A percentile compares a stretch with the other conserved stretches of the same genome.
phyloP scores from a whole-genome alignment of 2,113 vertebrate species.

The Callospermophilus lateralis region DNA sequence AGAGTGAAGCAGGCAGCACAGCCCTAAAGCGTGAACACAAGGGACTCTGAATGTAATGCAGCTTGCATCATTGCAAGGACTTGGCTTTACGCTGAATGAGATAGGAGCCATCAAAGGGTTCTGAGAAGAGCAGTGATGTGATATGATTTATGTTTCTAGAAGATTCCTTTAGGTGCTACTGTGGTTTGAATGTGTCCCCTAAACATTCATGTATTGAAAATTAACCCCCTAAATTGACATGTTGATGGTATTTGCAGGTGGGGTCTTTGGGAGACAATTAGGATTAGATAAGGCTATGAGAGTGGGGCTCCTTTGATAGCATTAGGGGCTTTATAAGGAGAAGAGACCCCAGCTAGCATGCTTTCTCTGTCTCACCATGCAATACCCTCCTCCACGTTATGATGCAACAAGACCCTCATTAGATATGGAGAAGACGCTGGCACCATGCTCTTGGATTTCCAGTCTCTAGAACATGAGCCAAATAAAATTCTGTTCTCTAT shows the following conservation, averaged over 20 bases:
- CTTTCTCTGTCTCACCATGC: neutral
- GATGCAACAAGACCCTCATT: neutral
- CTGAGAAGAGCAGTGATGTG: neutral
- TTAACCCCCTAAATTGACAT: neutral
- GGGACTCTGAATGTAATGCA: no score
- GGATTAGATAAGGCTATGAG: neutral
- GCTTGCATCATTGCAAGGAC: neutral
- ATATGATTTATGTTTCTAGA: neutral
- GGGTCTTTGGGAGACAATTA: neutral
- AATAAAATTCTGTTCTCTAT: neutral
- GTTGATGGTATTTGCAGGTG: neutral
- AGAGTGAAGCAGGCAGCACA: rapidly evolving
- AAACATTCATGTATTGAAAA: neutral
- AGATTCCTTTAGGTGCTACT: neutral
- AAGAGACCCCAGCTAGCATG: neutral
- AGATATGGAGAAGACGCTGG: neutral
- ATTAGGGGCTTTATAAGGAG: neutral
- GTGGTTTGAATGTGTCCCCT: neutral
- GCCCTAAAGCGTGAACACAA: neutral
- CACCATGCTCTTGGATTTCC: neutral
- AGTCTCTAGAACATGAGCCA: neutral
- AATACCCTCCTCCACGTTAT: neutral
- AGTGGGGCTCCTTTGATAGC: neutral
- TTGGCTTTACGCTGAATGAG: neutral
- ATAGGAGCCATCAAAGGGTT: neutral